Base-by-base conservation (phyloP, 2,888 invertebrate genomes). In the Drosophila anomalipes region DNA sequence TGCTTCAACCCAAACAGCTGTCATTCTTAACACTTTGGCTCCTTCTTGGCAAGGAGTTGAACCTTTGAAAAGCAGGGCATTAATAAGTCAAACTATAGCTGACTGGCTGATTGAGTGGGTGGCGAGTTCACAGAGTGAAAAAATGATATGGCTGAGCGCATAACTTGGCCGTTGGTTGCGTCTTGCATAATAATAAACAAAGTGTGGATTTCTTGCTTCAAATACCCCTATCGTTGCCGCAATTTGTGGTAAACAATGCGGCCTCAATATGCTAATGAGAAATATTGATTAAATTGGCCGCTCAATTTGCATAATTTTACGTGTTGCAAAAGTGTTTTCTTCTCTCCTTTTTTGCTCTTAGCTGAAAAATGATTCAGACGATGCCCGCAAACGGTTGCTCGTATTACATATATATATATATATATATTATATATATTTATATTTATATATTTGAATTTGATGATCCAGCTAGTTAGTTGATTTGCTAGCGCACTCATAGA, bases 261-360 rank as follows among this genome's bases (percentile, higher is more conserved):
- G 72, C 66, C 74, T 77, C 70, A 77, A 80, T 77, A 87, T 87
- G 87, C 79, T 90, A 90, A 87, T 90, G 69, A 67, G 82, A 75
- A 77, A 76, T 80, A 89, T 90, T 86, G 82, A 83, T 74, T 63
- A 77, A 82, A 77, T 72, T 70, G 74, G 75, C 62, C 72, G 60
- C 49, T 26, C 54, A 73, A 87, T 90, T 89, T 90, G 70, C 86
- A 87, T 87, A 86, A 90, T 83, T 87, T 89, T 74, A 56, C 74
- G 68, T 70, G 71, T 73, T 79, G 82, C 64, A 65, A 76, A 79
- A 77, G 79, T 69, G 81, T 80, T 79, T 58, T 44, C n/a, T 33
- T 26, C 41, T 37, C 37, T 35, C 16, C 44, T 52, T 53, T 33
- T 10, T 26, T n/a, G 57, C 10, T 14, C 62, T 33, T 28, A 39